A percentile compares a stretch with the other conserved stretches of the same genome.
Conservation (phyloP, 2,888 invertebrate genomes). For the Nudaria mundana region DNA sequence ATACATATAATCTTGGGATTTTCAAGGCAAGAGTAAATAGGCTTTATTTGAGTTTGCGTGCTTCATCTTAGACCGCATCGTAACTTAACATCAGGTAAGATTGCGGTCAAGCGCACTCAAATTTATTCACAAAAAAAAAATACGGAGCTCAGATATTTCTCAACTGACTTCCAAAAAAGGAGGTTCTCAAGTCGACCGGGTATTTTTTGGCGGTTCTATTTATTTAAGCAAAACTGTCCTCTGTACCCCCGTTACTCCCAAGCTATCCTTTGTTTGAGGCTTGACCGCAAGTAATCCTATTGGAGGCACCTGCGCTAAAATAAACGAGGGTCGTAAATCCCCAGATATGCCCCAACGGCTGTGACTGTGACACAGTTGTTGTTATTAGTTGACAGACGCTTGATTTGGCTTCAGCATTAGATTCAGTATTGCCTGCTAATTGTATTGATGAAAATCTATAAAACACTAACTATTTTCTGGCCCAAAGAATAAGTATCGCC, state of each 20-base stretch:
- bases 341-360: conserved; percentile 33
- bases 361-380: conserved; percentile 44
- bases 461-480: too few species aligned
- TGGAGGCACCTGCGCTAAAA: conserved; percentile 47
- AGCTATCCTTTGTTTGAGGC: conserved; percentile 30
- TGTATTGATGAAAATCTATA: conserved; percentile 16
- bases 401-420: conserved; percentile 33
- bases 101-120: too few species aligned
- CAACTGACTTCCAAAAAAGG: too few species aligned
- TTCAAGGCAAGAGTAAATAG: too few species aligned
- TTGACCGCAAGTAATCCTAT: conserved; percentile 54
- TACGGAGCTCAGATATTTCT: too few species aligned
- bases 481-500: too few species aligned
- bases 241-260: conserved; percentile 4
- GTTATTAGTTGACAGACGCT: conserved; percentile 46
- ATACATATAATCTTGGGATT: too few species aligned
- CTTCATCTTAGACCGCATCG: too few species aligned
- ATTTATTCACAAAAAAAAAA: too few species aligned
- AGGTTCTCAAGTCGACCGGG: too few species aligned
- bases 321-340: conserved; percentile 51
- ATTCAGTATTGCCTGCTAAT: conserved; percentile 20
- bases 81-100: too few species aligned
- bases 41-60: too few species aligned
- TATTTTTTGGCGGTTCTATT: background rate
- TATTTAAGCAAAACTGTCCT: conserved; percentile 9